phyloP scores from a whole-genome alignment of 37 sponge, comb jelly and placozoan genomes.

The Aplysina aerophoba region DNA sequence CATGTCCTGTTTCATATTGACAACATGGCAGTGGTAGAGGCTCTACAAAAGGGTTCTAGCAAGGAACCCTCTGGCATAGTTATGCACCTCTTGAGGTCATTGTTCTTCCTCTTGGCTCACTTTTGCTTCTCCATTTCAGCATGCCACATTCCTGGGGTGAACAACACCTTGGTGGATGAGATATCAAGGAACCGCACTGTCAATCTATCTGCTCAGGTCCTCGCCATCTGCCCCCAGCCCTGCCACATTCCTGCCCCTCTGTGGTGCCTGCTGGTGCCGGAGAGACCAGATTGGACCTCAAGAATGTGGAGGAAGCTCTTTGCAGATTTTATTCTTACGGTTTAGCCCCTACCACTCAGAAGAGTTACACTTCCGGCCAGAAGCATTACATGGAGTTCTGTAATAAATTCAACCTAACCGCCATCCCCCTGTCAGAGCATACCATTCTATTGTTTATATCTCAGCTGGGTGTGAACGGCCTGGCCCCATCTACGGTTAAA shows the following conservation, averaged over 20 bases:
- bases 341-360: constrained; percentile 8
- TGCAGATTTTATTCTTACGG: constrained; percentile 26
- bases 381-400: background rate
- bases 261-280: background rate
- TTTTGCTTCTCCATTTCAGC: background rate
- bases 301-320: constrained; percentile 21
- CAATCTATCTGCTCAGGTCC: no score
- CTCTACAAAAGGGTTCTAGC: background rate
- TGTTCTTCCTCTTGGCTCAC: background rate
- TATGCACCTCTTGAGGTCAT: background rate
- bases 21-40: background rate
- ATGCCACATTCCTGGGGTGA: background rate
- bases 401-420: background rate
- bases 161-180: background rate
- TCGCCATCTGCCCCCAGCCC: no score
- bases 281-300: constrained; percentile 38
- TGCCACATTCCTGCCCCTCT: background rate
- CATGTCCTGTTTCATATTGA: background rate
- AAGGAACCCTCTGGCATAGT: background rate
- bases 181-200: background rate
- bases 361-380: constrained; percentile 18
- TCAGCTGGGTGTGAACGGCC: background rate
- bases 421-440: constrained; percentile 23
- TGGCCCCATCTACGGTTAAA: background rate
- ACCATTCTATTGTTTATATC: background rate